A percentile compares a stretch with the other conserved stretches of the same genome.
phyloP scores from a whole-genome alignment of 2,113 vertebrate species.

The Blennius ocellaris region DNA sequence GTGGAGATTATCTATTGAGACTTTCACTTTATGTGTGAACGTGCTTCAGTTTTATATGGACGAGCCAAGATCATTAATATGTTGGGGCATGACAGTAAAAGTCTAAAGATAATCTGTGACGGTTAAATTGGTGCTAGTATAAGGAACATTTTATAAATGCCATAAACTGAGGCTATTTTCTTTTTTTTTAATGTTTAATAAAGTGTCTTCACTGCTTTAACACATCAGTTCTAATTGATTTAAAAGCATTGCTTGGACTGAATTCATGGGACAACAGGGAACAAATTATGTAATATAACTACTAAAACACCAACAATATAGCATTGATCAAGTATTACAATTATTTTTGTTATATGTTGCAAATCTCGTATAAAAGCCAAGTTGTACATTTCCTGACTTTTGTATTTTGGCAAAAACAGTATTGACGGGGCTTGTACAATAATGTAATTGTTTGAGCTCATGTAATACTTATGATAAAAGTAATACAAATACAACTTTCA shows the following conservation, averaged over 20 bases:
- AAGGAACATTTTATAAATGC: background rate
- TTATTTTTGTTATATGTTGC: background rate
- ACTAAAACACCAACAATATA: background rate
- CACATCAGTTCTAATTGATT: background rate
- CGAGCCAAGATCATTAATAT: background rate
- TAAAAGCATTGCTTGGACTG: background rate
- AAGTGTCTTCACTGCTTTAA: background rate
- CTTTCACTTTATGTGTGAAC: background rate
- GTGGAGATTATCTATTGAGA: constrained; percentile 27
- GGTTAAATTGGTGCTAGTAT: background rate
- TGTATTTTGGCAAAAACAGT: no score
- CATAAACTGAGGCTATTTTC: background rate
- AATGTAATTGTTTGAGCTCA: no score
- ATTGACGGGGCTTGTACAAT: background rate
- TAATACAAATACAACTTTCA: no score
- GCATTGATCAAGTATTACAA: background rate
- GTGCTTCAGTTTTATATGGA: background rate
- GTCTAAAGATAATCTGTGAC: constrained; percentile 13
- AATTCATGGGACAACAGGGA: no score
- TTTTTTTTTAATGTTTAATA: background rate
- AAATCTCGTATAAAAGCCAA: background rate
- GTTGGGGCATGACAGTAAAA: background rate
- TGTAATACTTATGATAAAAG: no score
- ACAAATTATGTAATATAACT: no score
- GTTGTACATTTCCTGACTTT: background rate